Evolutionary conservation across 2,888 invertebrate genomes (phyloP).

Genomic region (Drosophila trichaetosa): DNA sequence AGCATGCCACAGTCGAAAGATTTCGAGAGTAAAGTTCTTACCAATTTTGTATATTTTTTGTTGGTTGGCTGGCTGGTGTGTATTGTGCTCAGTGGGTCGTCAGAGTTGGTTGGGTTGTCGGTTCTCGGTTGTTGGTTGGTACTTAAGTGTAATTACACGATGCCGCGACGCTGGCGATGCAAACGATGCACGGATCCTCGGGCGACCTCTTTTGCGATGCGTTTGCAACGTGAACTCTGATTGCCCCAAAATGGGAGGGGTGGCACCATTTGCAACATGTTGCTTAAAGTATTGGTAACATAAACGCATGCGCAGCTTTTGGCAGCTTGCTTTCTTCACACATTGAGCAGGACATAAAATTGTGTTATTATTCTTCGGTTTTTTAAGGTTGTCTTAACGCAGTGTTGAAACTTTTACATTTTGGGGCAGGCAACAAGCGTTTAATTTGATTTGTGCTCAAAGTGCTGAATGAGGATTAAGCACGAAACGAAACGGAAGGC

Average conservation of each 20-base stretch:
- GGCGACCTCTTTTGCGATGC: conserved; percentile 73
- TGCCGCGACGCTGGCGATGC: conserved; percentile 32
- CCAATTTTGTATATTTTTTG: neutral
- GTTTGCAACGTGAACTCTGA: conserved; percentile 68
- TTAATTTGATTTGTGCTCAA: conserved; percentile 71
- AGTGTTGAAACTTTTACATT: conserved; percentile 68
- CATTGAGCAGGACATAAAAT: conserved; percentile 43
- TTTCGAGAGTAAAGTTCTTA: neutral
- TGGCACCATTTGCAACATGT: conserved; percentile 10
- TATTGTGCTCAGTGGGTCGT: conserved; percentile 50
- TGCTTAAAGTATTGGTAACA: conserved; percentile 2
- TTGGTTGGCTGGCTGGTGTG: neutral
- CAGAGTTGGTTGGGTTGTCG: conserved; percentile 41
- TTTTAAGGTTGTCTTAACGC: conserved; percentile 44
- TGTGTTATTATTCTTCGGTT: neutral
- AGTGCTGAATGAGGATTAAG: conserved; percentile 67
- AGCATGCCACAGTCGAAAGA: neutral
- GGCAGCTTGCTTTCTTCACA: conserved; percentile 26
- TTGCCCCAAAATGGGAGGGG: conserved; percentile 3
- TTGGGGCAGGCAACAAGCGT: conserved; percentile 56
- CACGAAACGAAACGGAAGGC: conserved; percentile 46
- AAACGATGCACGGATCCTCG: conserved; percentile 33
- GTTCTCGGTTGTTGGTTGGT: conserved; percentile 42
- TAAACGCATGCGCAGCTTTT: conserved; percentile 3
- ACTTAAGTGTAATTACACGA: conserved; percentile 76